Evolutionary conservation across 2,113 vertebrate species (phyloP), one percentile per base, ranked within the genome.

Genomic region (Ochotona curzoniae): DNA sequence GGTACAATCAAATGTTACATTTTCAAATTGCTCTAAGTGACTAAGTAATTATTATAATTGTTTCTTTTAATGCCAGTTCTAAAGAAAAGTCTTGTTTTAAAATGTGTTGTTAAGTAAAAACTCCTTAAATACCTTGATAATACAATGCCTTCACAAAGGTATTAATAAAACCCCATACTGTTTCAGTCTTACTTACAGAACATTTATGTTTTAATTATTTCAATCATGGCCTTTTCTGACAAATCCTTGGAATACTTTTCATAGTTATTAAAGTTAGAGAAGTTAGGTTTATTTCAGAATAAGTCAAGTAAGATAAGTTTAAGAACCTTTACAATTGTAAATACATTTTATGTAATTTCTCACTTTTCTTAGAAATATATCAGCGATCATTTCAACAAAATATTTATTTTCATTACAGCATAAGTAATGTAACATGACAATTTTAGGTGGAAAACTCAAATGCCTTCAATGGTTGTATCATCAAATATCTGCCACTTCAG

Each of bases 231-330:
- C 23, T 93, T 54, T 90, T 79, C 32, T 86, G 51, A 66, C 20
- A 92, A 87, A 54, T 91, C 83, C 30, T 73, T 90, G 28, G 94
- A 93, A 5, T 7, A 44, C 8, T 6, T 90, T 92, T 86, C 76
- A 64, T 15, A 93, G 54, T 54, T 89, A 79, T 35, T 10, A 71
- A 83, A 83, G 25, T 75, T 87, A 61, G 6, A 5, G 23, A 49
- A 93, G 79, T 70, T 93, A 81, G 76, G 10, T 23, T 85, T 60
- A 89, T 76, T 84, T 88, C n/a, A 83, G 75, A 81, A 94, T 94
- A 87, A 2, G 67, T 60, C 47, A 49, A 63, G 18, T 44, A 69
- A 76, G 25, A 67, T 92, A 78, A 75, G 93, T 78, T 88, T 84
- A 35, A 47, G 26, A 66, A 80, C 23, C 1, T 61, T 94, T 76